Percentiles rank a stretch among this genome's conserved stretches.
Conservation (phyloP, 2,113 vertebrate species). For the Esox niger region DNA sequence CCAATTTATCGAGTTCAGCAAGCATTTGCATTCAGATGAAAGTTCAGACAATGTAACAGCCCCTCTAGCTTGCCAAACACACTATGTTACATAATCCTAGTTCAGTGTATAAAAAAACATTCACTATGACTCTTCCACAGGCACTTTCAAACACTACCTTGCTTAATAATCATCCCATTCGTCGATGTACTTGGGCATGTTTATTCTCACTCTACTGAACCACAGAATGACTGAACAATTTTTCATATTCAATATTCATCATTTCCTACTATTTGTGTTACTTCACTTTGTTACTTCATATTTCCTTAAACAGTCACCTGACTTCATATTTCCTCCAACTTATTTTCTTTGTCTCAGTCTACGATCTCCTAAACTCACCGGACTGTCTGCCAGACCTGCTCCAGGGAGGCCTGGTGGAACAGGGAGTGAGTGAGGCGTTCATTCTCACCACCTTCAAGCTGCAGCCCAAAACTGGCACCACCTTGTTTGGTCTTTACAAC, state of each 20-base stretch:
- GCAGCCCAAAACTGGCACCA: slow-evolving; percentile 84
- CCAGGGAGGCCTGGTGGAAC: slow-evolving; percentile 80
- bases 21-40: too few relatives aligned
- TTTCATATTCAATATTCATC: slow-evolving; percentile 18
- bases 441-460: slow-evolving; percentile 86
- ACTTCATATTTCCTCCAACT: slow-evolving; percentile 7
- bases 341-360: too few relatives aligned
- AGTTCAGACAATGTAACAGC: too few relatives aligned
- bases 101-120: neutral
- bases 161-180: slow-evolving; percentile 33
- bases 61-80: too few relatives aligned
- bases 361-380: slow-evolving; percentile 90
- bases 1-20: too few relatives aligned
- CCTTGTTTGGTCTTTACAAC: slow-evolving; percentile 86
- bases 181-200: slow-evolving; percentile 31
- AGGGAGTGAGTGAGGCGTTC: slow-evolving; percentile 82
- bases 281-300: neutral
- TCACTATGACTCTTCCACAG: slow-evolving; percentile 22
- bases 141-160: slow-evolving; percentile 28
- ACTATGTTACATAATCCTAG: neutral
- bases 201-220: slow-evolving; percentile 27
- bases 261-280: too few relatives aligned
- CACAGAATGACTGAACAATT: too few relatives aligned
- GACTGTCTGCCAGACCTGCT: slow-evolving; percentile 81
- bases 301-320: neutral